These are phyloP conservation scores for Lophius americanus DNA, from an alignment of 2,797 vertebrate species.

Conservation along the genomic window DNA sequence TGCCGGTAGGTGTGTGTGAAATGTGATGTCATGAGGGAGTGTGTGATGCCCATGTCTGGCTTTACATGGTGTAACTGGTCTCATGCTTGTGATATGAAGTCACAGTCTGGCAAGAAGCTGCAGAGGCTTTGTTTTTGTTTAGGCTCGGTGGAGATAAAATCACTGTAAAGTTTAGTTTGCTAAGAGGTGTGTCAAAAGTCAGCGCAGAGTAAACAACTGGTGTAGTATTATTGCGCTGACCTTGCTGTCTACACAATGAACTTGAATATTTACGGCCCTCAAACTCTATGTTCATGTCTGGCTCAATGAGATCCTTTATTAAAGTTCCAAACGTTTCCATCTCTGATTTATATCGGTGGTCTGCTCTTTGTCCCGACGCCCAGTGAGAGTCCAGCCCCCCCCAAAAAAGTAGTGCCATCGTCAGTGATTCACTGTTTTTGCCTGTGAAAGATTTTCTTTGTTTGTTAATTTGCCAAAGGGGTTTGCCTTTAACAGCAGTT, in stretches of 20 bases:
- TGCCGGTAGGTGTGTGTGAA: background rate
- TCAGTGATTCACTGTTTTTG: background rate
- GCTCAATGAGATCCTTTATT: no score
- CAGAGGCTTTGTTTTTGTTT: background rate
- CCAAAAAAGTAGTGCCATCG: background rate
- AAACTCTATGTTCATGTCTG: no score
- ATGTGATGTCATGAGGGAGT: background rate
- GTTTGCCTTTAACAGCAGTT: background rate
- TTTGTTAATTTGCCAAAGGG: background rate
- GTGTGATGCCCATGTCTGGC: background rate
- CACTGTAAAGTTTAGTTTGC: background rate
- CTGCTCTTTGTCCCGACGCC: slow-evolving; percentile 1
- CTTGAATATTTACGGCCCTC: no score
- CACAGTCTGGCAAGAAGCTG: background rate
- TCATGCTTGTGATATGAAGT: slow-evolving; percentile 8
- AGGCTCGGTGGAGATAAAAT: background rate
- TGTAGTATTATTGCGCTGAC: no score
- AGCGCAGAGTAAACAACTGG: background rate
- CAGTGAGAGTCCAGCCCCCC: no score
- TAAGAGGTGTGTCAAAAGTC: background rate
- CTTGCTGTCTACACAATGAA: no score
- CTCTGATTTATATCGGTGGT: background rate
- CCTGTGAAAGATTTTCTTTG: background rate
- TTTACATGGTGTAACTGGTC: background rate
- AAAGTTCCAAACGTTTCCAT: background rate